Percentiles rank a stretch among this genome's conserved stretches.
Evolutionary conservation across 2,888 invertebrate genomes (phyloP).

Genomic region (Pheosia gnoma): DNA sequence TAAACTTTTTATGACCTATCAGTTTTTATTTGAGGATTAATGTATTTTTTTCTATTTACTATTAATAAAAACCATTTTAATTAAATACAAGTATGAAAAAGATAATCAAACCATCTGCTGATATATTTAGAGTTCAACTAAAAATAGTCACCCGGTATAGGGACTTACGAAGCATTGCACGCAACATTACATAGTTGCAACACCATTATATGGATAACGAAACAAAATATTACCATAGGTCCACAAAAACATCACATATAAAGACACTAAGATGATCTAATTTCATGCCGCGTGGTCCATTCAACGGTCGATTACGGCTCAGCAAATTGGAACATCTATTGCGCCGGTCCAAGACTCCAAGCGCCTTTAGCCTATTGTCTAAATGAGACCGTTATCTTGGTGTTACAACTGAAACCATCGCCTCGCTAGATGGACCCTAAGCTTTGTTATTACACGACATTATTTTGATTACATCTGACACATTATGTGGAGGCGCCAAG

Average conservation of each 20-base stretch:
- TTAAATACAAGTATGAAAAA: not conserved
- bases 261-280: constrained; percentile 58
- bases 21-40: not conserved
- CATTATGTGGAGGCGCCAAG: not conserved
- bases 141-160: not conserved
- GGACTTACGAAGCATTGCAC: not conserved
- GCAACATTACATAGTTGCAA: not conserved
- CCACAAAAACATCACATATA: constrained; percentile 32
- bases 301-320: constrained; percentile 74
- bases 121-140: not conserved
- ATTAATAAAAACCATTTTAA: not conserved
- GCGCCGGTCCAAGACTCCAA: constrained; percentile 42
- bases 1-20: constrained; percentile 10
- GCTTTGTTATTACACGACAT: constrained; percentile 36
- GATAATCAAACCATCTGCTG: no score
- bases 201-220: not conserved
- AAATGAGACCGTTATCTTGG: constrained; percentile 63
- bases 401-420: constrained; percentile 49
- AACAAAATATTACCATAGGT: constrained; percentile 10
- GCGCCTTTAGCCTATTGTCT: constrained; percentile 46
- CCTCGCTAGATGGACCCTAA: constrained; percentile 34
- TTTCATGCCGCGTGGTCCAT: constrained; percentile 76
- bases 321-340: constrained; percentile 79
- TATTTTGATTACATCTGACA: constrained; percentile 38
- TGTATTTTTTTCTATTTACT: not conserved